These are phyloP conservation scores for Apistogramma diplotaenia DNA, from an alignment of 2,113 vertebrate genomes.

Conservation along the genomic window DNA sequence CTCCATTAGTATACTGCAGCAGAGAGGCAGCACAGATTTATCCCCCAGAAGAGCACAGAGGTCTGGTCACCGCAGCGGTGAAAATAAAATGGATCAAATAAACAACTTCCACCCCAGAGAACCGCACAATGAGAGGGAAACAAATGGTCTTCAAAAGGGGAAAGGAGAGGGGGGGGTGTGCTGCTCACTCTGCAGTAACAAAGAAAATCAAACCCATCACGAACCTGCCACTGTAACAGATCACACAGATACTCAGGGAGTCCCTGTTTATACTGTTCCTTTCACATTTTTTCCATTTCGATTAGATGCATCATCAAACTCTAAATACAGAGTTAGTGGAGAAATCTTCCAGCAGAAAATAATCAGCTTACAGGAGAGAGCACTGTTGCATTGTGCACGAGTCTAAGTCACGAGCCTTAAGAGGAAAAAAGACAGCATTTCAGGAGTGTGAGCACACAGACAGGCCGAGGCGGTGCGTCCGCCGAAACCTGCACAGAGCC, in stretches of 20 bases:
- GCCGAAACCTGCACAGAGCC: constrained; percentile 44
- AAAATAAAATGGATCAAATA: constrained; percentile 44
- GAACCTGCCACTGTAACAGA: background rate
- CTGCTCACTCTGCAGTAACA: background rate
- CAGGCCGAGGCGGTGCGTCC: constrained; percentile 23
- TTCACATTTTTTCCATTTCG: background rate
- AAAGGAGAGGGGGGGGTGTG: too few species aligned
- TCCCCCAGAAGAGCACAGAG: constrained; percentile 10
- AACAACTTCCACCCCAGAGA: constrained; percentile 5
- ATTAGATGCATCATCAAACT: background rate
- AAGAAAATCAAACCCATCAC: background rate
- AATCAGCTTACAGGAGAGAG: constrained; percentile 40
- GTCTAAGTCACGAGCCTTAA: constrained; percentile 22
- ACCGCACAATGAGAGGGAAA: constrained; percentile 12
- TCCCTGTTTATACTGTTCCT: background rate
- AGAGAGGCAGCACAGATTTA: constrained; percentile 7
- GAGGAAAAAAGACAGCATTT: constrained; percentile 14
- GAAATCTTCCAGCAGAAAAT: constrained; percentile 31
- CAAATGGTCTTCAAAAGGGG: background rate
- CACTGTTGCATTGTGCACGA: constrained; percentile 16
- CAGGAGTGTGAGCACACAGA: background rate
- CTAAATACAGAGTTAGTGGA: background rate
- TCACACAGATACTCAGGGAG: background rate
- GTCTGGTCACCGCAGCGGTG: constrained; percentile 1
- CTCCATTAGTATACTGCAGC: constrained; percentile 27